Evolutionary conservation across 2,113 vertebrate genomes (phyloP).

Genomic region (Coryphaenoides rupestris): DNA sequence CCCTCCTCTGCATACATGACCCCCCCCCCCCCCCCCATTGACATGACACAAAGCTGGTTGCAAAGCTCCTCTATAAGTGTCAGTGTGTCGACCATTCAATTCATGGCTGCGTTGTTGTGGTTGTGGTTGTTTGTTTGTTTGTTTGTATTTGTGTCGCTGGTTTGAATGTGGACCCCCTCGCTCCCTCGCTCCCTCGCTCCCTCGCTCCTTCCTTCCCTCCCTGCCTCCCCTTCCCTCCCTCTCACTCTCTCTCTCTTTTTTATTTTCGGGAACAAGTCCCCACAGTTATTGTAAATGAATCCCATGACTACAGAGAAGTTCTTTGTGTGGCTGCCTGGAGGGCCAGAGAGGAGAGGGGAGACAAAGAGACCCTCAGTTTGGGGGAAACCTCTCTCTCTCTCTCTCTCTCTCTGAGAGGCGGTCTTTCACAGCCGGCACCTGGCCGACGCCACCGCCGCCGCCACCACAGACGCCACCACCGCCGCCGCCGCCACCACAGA

Average conservation of each 20-base stretch:
- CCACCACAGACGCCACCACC: constrained; percentile 34
- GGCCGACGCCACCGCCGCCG: constrained; percentile 46
- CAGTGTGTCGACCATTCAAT: too few species aligned
- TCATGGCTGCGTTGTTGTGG: background rate
- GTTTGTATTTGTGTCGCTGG: background rate
- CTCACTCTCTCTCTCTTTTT: background rate
- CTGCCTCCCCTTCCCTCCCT: too few species aligned
- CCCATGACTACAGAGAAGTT: constrained; percentile 54
- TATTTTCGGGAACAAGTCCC: background rate
- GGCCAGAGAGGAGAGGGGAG: constrained; percentile 23
- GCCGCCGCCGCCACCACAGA: constrained; percentile 40
- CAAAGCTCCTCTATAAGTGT: too few species aligned
- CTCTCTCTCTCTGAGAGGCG: constrained; percentile 40
- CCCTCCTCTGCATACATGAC: too few species aligned
- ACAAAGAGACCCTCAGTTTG: constrained; percentile 59
- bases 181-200: too few species aligned
- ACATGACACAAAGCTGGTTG: too few species aligned
- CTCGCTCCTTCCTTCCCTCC: too few species aligned
- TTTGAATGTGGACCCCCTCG: constrained; percentile 6
- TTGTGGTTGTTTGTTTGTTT: background rate
- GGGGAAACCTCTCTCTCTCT: too few species aligned
- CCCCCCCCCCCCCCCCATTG: too few species aligned
- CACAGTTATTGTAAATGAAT: constrained; percentile 61
- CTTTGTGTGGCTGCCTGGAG: constrained; percentile 51
- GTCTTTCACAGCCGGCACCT: constrained; percentile 35